Base-by-base conservation (phyloP, 2,888 invertebrate genomes). In the Aleiodes testaceus region DNA sequence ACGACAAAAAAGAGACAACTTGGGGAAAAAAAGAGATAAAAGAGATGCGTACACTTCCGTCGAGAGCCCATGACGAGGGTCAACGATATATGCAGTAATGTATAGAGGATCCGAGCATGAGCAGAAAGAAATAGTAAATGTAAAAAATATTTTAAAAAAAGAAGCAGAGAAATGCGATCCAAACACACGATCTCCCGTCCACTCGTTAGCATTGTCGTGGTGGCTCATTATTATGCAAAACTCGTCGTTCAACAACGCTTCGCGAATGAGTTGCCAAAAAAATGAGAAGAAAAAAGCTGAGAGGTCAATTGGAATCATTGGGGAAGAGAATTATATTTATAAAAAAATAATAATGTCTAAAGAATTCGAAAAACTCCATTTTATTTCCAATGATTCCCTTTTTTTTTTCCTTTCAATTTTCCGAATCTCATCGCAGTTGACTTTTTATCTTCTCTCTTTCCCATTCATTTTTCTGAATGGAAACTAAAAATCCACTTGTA, bases 121-220 rank as follows among this genome's bases (percentile, higher is more conserved):
- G 53, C 5, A 9, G 5, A 14, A 67, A 59, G n/a, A n/a, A 55
- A 55, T 22, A 67, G 53, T 45, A 44, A 44, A 42, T 16, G 11
- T 9, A 18, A 42, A 30, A 30, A 55, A 55, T 16, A 30, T 22
- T 14, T 14, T 9, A 11, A 11, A 22, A 61, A 61, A 61, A 44
- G 42, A 55, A 30, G 18, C 42, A 9, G 5, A 26, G 61, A 61
- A 61, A 61, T 20, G 42, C 61, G 61, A 61, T 61, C 42, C 42
- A 20, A 42, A 61, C 42, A 61, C 44, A 44, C 44, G 44, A 44
- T 42, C 44, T 12, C 61, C 18, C 61, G 12, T 44, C 61, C 18
- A 42, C 61, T 61, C 44, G 61, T 61, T 61, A 61, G 61, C 44
- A 61, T 61, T 61, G 44, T 61, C 22, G 61, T 18, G n/a, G 61